Base-by-base conservation (phyloP, 1,140 invertebrate species). In the Aplysia californica region DNA sequence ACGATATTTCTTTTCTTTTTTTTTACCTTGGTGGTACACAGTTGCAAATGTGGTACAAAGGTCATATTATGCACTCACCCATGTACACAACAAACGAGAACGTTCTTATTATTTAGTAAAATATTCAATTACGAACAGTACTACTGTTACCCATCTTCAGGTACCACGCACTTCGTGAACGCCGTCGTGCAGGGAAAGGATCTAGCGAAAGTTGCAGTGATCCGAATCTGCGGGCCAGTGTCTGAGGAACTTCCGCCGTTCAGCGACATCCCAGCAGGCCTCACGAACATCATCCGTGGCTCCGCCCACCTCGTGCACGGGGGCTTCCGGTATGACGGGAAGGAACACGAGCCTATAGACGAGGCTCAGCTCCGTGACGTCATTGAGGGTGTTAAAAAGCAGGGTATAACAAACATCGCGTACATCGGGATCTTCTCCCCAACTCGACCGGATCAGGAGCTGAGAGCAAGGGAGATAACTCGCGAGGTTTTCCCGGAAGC, bases 131-230 rank as follows among this genome's bases (percentile, higher is more conserved):
- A n/a, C n/a, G n/a, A n/a, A n/a, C n/a, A n/a, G n/a, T n/a, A n/a
- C n/a, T n/a, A n/a, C n/a, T n/a, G n/a, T n/a, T n/a, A n/a, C n/a
- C n/a, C n/a, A n/a, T n/a, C n/a, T n/a, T n/a, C 56, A 73, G 70
- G 87, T 21, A 89, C 87, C 10, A 88, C 87, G 0, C 87, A 89
- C 76, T 88, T 89, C 79, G 82, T 88, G 3, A 89, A 89, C 68
- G 87, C 87, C 26, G 80, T 86, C 3, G 76, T 88, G 23, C 84
- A 89, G 74, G 70, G 84, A 6, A 83, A 83, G 74, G 65, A 79
- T 69, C 75, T 89, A 29, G 79, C 80, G 29, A 82, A 76, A 68
- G 85, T 89, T 6, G 78, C 81, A 2, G 83, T 87, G 3, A 83
- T 89, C 18, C 77, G 87, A 41, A 75, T 89, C 20, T 88, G 87